Evolutionary conservation across 23 tunicate genomes (phyloP).

Genomic region (Styela plicata): DNA sequence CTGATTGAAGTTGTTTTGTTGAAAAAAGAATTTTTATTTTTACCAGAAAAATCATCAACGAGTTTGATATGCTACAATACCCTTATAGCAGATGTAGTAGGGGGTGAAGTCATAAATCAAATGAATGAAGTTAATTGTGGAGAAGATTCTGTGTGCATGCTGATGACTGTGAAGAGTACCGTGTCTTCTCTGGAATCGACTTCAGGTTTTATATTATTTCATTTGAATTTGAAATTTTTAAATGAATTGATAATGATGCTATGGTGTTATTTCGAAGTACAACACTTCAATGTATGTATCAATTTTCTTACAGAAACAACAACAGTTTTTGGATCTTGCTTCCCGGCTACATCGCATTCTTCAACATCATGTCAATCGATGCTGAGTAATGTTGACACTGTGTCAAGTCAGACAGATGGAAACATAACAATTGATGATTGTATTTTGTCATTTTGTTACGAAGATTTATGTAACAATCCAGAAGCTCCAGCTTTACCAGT

Average conservation of each 20-base stretch:
- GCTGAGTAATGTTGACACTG: not conserved
- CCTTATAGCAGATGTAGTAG: not conserved
- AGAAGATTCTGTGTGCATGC: constrained; percentile 1
- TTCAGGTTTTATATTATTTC: not conserved
- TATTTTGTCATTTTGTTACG: not conserved
- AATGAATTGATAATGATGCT: too few species aligned
- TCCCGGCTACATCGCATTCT: not conserved
- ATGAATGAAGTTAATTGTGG: not conserved
- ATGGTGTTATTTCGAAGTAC: too few species aligned
- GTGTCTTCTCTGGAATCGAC: not conserved
- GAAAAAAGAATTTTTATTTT: too few species aligned
- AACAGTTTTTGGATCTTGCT: not conserved
- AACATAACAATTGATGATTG: not conserved
- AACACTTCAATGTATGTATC: too few species aligned
- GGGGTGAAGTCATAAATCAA: not conserved
- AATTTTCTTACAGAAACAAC: too few species aligned
- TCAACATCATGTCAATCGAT: not conserved
- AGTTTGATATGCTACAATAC: not conserved
- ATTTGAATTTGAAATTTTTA: too few species aligned
- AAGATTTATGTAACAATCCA: not conserved
- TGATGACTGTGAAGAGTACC: not conserved
- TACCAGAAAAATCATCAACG: not conserved
- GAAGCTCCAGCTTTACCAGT: not conserved
- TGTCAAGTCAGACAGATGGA: not conserved
- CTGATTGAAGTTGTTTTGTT: too few species aligned